Percentiles rank a stretch among this genome's conserved stretches.
phyloP scores from a whole-genome alignment of 2,888 invertebrate species.

The Perizoma flavofasciatum region DNA sequence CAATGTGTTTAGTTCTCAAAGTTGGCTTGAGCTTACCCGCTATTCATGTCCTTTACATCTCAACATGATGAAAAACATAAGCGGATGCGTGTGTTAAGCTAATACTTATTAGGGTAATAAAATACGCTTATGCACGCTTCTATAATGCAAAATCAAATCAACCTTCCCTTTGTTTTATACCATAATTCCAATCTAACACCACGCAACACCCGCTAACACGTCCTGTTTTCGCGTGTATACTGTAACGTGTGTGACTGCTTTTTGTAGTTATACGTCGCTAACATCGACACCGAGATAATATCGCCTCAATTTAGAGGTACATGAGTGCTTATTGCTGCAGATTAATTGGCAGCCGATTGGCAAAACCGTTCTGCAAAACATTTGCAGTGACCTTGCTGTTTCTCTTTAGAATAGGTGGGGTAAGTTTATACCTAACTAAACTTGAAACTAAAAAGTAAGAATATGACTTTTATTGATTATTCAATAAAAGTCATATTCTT shows the following conservation, averaged over 20 bases:
- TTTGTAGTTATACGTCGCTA: conserved; percentile 29
- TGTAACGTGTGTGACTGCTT: conserved; percentile 25
- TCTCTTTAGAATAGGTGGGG: not conserved
- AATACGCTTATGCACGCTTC: not conserved
- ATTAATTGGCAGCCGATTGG: conserved; percentile 23
- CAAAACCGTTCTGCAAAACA: too few relatives aligned
- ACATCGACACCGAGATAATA: conserved; percentile 34
- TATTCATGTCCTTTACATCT: too few relatives aligned
- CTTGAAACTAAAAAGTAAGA: too few relatives aligned
- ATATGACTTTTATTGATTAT: too few relatives aligned
- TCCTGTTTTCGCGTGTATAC: conserved; percentile 18
- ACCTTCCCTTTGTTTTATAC: conserved; percentile 5
- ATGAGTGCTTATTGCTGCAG: conserved; percentile 33
- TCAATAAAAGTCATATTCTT: too few relatives aligned
- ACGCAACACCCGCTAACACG: conserved; percentile 18
- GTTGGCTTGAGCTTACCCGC: too few relatives aligned
- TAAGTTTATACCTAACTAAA: too few relatives aligned
- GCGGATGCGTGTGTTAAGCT: too few relatives aligned
- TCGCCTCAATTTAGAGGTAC: conserved; percentile 35
- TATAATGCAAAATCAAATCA: conserved; percentile 15
- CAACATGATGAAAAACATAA: too few relatives aligned
- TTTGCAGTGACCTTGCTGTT: conserved; percentile 18
- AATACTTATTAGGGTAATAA: too few relatives aligned
- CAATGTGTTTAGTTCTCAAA: too few relatives aligned
- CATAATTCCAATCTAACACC: conserved; percentile 11